These are phyloP conservation scores for Ceyx erithaca DNA, from an alignment of 2,797 vertebrate genomes.

Conservation along the genomic window DNA sequence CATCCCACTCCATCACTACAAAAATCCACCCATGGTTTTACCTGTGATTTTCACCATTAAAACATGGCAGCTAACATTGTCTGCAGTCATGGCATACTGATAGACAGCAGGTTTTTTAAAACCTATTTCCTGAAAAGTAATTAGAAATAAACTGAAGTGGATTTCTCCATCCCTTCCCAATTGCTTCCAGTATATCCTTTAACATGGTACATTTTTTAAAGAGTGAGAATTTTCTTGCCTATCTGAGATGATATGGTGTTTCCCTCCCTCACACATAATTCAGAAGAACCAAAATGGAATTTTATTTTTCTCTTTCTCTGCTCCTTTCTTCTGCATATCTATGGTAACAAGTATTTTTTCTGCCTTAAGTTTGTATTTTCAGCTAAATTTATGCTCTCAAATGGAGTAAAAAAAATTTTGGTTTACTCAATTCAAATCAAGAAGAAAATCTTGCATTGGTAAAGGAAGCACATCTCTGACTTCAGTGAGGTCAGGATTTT, in stretches of 20 bases:
- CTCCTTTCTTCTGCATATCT: not conserved
- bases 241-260: not conserved
- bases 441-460: not conserved
- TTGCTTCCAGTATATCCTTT: not conserved
- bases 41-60: not conserved
- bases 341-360: not conserved
- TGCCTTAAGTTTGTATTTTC: constrained; percentile 3
- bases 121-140: not conserved
- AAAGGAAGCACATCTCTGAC: constrained; percentile 9
- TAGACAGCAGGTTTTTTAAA: not conserved
- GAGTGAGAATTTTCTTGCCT: not conserved
- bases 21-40: not conserved
- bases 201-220: not conserved
- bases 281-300: not conserved
- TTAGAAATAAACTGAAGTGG: not conserved
- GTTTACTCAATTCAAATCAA: constrained; percentile 38
- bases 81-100: not conserved
- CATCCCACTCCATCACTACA: not conserved
- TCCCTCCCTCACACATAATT: not conserved
- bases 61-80: not conserved
- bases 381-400: not conserved
- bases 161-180: not conserved
- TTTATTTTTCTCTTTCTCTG: not conserved
- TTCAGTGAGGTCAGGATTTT: constrained; percentile 43
- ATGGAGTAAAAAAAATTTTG: not conserved